Percentiles rank a stretch among this genome's conserved stretches.
Evolutionary conservation across 2,113 vertebrate genomes (phyloP).

Genomic region (Orthonyx spaldingii): DNA sequence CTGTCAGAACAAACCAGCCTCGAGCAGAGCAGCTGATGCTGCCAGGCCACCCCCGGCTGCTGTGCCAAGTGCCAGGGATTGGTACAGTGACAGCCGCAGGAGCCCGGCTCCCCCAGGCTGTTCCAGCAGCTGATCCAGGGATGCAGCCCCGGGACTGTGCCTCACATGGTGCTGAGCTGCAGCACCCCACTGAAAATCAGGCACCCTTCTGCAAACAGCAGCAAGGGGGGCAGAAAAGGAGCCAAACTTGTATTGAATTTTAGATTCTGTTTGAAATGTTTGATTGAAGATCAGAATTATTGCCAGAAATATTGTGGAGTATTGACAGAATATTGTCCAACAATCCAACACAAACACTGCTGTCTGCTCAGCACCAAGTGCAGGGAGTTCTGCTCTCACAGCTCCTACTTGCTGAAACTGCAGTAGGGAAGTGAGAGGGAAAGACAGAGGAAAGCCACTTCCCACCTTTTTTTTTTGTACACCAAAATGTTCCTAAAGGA

Average conservation of each 20-base stretch:
- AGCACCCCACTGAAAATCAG: neutral
- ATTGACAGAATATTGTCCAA: neutral
- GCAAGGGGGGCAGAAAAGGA: neutral
- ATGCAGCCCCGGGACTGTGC: neutral
- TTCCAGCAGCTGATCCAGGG: too few species aligned
- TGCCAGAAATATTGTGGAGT: neutral
- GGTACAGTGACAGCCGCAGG: neutral
- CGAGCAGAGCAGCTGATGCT: neutral
- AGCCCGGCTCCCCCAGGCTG: neutral
- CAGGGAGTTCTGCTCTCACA: neutral
- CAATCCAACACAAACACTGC: neutral
- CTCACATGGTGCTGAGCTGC: neutral
- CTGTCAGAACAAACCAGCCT: neutral
- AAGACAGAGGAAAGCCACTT: neutral
- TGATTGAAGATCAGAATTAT: neutral
- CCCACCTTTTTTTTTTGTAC: too few species aligned
- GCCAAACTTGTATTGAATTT: rapidly evolving
- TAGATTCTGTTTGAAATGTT: neutral
- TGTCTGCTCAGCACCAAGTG: neutral
- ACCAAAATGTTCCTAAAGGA: neutral
- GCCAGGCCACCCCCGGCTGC: neutral
- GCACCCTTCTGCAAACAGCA: neutral
- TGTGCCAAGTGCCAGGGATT: rapidly evolving
- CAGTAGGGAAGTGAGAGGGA: neutral
- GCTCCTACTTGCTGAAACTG: neutral